These are phyloP conservation scores for Micronisus gabar DNA, from an alignment of 2,113 vertebrate genomes.

Conservation along the genomic window DNA sequence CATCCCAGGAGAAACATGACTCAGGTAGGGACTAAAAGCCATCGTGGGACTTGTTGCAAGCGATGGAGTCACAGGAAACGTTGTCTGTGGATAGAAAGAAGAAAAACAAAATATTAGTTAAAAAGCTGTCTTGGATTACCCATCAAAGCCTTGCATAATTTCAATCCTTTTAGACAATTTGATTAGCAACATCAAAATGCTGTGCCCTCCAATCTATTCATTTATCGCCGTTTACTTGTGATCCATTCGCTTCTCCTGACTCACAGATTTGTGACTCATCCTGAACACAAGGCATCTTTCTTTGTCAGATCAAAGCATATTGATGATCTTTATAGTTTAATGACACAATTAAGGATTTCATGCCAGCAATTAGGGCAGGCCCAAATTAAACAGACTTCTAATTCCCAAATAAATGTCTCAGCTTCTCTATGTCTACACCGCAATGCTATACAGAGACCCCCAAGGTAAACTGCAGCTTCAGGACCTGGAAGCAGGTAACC, in stretches of 20 bases:
- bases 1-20: constrained; percentile 90
- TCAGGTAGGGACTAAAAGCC: constrained; percentile 93
- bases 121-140: neutral
- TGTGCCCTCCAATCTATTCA: neutral
- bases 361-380: constrained; percentile 29
- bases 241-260: constrained; percentile 32
- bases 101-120: neutral
- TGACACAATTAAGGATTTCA: constrained; percentile 54
- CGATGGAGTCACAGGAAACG: constrained; percentile 88
- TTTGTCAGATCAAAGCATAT: constrained; percentile 44
- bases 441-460: neutral
- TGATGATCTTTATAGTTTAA: constrained; percentile 54
- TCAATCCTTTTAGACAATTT: neutral
- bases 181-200: constrained; percentile 3
- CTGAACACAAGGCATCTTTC: constrained; percentile 31
- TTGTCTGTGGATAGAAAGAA: constrained; percentile 76
- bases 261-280: constrained; percentile 21
- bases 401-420: neutral
- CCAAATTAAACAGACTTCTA: constrained; percentile 12
- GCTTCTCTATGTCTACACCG: neutral
- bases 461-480: neutral
- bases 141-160: neutral
- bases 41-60: constrained; percentile 88
- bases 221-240: neutral
- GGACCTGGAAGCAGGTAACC: neutral